Evolutionary conservation across 2,888 invertebrate species (phyloP).

Genomic region (Chironomus riparius): DNA sequence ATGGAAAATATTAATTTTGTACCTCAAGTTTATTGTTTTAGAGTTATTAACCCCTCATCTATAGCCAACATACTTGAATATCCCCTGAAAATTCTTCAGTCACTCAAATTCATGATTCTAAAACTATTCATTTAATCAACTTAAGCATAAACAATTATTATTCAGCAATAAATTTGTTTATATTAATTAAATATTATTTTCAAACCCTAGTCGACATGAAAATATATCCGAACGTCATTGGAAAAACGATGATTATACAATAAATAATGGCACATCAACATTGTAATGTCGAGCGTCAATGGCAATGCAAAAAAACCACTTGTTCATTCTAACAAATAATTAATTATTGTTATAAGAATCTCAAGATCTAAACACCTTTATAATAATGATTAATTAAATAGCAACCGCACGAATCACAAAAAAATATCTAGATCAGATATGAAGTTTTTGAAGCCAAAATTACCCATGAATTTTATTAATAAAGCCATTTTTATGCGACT

Average conservation of each 20-base stretch:
- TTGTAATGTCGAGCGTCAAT: constrained; percentile 10
- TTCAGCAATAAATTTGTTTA: too few relatives aligned
- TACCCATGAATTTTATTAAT: background rate
- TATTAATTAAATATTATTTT: too few relatives aligned
- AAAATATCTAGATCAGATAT: background rate
- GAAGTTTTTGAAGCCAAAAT: too few relatives aligned
- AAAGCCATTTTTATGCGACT: background rate
- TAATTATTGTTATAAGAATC: constrained; percentile 12
- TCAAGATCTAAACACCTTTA: background rate
- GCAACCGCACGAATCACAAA: background rate
- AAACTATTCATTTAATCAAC: too few relatives aligned
- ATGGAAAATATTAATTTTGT: too few relatives aligned
- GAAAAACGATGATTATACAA: background rate
- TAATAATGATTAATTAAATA: background rate
- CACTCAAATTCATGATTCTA: too few relatives aligned
- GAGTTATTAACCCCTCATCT: too few relatives aligned
- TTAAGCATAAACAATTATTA: too few relatives aligned
- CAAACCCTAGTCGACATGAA: background rate
- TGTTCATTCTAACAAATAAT: constrained; percentile 20
- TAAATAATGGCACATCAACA: background rate
- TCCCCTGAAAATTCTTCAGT: too few relatives aligned
- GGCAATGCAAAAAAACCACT: constrained; percentile 17
- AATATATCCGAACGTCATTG: background rate
- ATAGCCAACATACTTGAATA: too few relatives aligned
- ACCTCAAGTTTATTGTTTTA: too few relatives aligned